Evolutionary conservation across 2,113 vertebrate genomes (phyloP).

Genomic region (Monopterus albus): DNA sequence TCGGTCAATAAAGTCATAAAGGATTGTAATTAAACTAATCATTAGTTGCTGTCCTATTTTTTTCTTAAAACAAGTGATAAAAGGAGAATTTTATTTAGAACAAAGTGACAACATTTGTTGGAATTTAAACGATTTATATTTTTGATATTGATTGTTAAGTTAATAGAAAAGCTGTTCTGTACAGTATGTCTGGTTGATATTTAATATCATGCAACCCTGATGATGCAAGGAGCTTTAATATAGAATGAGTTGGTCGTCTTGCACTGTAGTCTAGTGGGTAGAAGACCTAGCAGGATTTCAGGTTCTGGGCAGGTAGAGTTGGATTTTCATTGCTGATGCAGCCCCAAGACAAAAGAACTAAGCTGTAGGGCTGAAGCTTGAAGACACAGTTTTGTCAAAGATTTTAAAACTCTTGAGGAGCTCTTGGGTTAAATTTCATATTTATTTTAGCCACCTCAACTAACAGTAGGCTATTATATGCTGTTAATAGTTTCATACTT

Average conservation of each 20-base stretch:
- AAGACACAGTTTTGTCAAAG: not conserved
- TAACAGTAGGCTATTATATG: not conserved
- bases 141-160: no score
- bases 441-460: not conserved
- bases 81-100: no score
- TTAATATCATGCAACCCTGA: not conserved
- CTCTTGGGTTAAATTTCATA: not conserved
- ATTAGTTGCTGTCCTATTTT: no score
- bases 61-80: no score
- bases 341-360: slow-evolving; percentile 25
- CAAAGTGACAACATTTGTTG: no score
- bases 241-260: not conserved
- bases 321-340: slow-evolving; percentile 23
- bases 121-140: no score
- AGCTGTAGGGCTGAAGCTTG: slow-evolving; percentile 21
- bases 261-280: not conserved
- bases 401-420: not conserved
- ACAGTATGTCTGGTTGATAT: not conserved
- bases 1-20: no score
- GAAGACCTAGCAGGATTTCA: slow-evolving; percentile 14
- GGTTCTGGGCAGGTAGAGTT: not conserved
- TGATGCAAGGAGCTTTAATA: not conserved
- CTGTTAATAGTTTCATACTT: not conserved
- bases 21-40: no score
- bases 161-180: not conserved